Evolutionary conservation across 1,140 invertebrate species (phyloP), one percentile per base, ranked within the genome.

Genomic region (Drosophila elegans): DNA sequence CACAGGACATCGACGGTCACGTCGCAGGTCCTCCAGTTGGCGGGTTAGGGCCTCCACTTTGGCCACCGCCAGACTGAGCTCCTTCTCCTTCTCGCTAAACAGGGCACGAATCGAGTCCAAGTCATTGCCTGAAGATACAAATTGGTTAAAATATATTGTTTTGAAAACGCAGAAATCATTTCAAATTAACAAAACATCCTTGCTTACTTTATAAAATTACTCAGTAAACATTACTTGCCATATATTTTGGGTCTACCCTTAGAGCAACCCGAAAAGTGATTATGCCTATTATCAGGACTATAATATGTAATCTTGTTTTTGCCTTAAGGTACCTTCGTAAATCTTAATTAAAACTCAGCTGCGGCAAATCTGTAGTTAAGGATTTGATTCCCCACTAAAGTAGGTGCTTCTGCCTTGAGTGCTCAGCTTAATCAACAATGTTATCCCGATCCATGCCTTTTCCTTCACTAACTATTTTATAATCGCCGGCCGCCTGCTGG

Each of bases 31-130:
- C 91, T 99, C 98, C 78, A 99, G 93, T 93, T 99, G 98, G 82
- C 96, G 93, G 56, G 97, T 99, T 83, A 99, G 93, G 92, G 98
- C 97, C 86, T 99, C 98, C 79, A 99, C 98, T 93, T 98, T 98
- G 75, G 97, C 96, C 80, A 98, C 97, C 2, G 98, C 98, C 94
- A 98, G 92, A 32, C 97, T 97, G 41, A 99, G 93, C 93, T 99
- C 98, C 92, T 99, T 99, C 91, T 99, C 98, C 93, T 99, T 99
- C 92, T 99, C 98, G 94, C 98, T 98, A 94, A 99, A 99, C 51
- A 99, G 94, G 21, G 97, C 97, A 62, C 97, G 96, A 85, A 99
- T 98, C 61, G 97, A 97, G 93, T 99, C 98, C 93, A 99, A 94
- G 93, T 99, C 98, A 86, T 97, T 97, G 85, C 96, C 97, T 98